A percentile compares a stretch with the other conserved stretches of the same genome.
Conservation (phyloP, 2,797 vertebrate genomes). For the Leucoraja ocellata region DNA sequence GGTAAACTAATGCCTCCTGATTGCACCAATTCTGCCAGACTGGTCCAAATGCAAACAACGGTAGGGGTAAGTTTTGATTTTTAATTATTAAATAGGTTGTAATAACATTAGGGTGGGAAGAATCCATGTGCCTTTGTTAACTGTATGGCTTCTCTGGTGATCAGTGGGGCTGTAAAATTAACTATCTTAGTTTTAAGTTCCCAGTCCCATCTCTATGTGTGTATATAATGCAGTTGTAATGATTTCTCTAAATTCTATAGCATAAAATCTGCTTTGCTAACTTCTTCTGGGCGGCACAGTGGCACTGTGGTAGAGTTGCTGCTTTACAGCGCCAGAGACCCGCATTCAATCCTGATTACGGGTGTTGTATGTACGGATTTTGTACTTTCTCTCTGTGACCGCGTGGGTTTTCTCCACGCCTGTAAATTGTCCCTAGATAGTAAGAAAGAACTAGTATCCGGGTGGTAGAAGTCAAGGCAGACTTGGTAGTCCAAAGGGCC, state of each 20-base stretch:
- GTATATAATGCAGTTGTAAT: not conserved
- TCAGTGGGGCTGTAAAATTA: no score
- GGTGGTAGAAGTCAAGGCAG: no score
- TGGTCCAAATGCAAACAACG: slow-evolving; percentile 70
- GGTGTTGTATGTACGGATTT: no score
- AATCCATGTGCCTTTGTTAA: not conserved
- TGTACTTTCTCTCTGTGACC: no score
- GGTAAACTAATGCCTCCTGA: slow-evolving; percentile 78
- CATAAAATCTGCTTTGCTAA: not conserved
- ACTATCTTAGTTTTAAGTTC: no score
- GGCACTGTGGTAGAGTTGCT: no score
- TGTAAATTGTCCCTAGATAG: no score
- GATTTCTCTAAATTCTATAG: not conserved
- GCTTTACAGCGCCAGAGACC: no score
- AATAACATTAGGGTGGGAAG: not conserved
- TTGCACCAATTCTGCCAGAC: slow-evolving; percentile 72
- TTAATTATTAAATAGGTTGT: not conserved
- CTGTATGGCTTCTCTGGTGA: not conserved
- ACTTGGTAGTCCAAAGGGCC: no score
- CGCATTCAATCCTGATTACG: no score
- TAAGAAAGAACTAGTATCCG: no score
- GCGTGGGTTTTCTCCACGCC: no score
- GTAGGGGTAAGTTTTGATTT: slow-evolving; percentile 70
- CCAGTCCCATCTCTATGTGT: not conserved
- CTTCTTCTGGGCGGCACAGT: slow-evolving; percentile 35